phyloP scores from a whole-genome alignment of 1,140 invertebrate genomes.

The Cydia amplana region DNA sequence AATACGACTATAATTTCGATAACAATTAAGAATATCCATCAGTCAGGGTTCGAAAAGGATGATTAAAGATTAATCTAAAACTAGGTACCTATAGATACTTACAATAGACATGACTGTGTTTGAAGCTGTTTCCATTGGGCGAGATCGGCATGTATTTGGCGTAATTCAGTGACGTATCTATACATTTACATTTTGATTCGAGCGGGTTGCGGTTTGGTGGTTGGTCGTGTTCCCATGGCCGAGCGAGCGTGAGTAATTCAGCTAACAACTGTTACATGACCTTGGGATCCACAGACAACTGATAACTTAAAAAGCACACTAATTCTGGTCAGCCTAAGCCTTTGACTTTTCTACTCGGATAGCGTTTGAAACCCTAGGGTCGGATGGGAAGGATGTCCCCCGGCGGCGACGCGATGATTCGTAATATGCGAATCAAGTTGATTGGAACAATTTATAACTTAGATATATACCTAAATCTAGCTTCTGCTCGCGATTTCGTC shows the following conservation, averaged over 20 bases:
- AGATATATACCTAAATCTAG: not conserved
- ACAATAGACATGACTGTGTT: not conserved
- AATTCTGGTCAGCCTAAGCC: not conserved
- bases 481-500: not conserved
- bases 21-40: not conserved
- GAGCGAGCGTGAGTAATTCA: not conserved
- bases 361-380: not conserved
- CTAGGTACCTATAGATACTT: no score
- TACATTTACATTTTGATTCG: conserved; percentile 29
- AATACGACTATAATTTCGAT: no score
- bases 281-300: not conserved
- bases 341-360: not conserved
- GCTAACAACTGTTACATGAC: not conserved
- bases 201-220: conserved; percentile 18
- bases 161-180: conserved; percentile 21
- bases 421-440: not conserved
- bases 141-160: conserved; percentile 9
- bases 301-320: not conserved
- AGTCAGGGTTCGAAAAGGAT: not conserved
- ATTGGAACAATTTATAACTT: not conserved
- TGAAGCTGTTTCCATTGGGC: not conserved
- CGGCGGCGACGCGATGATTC: conserved; percentile 7
- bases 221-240: not conserved
- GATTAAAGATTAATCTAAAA: not conserved
- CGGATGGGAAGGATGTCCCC: not conserved